Evolutionary conservation across 1,140 invertebrate species (phyloP).

Genomic region (Megalonaias nervosa): DNA sequence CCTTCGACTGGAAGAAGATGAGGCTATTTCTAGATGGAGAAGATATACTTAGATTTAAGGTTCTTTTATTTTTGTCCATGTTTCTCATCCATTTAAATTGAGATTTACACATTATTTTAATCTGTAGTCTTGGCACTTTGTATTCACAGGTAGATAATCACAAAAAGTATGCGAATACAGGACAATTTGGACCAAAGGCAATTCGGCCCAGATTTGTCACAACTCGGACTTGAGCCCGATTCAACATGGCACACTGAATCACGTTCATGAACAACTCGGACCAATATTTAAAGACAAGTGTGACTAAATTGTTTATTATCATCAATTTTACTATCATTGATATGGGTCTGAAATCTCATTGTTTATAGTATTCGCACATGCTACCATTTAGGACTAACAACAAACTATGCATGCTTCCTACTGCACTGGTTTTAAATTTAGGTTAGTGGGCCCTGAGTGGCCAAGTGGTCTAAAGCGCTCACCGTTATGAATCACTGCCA

Average conservation of each 20-base stretch:
- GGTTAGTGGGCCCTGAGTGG: no score
- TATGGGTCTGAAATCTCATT: no score
- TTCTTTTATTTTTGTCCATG: slow-evolving; percentile 77
- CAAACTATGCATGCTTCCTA: no score
- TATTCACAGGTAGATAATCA: neutral
- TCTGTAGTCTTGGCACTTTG: neutral
- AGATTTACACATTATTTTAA: neutral
- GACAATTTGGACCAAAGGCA: neutral
- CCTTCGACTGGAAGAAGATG: slow-evolving; percentile 86
- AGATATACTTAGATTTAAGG: slow-evolving; percentile 81
- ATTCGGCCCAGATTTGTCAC: neutral
- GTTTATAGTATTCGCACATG: no score
- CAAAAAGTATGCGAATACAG: neutral
- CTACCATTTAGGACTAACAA: no score
- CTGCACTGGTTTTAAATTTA: no score
- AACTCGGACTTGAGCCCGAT: neutral
- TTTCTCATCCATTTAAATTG: neutral
- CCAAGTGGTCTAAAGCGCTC: no score
- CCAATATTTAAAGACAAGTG: no score
- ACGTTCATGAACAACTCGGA: no score
- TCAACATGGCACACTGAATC: neutral
- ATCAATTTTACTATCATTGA: no score
- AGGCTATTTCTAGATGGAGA: slow-evolving; percentile 82
- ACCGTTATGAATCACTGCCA: no score
- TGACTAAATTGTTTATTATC: no score